Evolutionary conservation across 2,113 vertebrate species (phyloP).

Genomic region (Harpagus bidentatus): DNA sequence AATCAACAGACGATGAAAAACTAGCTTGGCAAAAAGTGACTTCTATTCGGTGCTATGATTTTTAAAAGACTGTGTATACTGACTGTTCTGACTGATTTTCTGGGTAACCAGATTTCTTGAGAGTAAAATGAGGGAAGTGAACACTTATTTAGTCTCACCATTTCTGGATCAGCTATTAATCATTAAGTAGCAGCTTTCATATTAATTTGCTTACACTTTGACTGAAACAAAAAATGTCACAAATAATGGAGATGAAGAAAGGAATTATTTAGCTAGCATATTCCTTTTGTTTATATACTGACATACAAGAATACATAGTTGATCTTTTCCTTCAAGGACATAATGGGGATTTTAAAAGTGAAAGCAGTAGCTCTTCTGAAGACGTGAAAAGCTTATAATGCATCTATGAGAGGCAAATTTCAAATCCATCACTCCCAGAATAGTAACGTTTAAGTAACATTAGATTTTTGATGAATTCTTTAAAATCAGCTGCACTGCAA

Average conservation of each 20-base stretch:
- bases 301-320: not conserved
- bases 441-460: constrained; percentile 3
- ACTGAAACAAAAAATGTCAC: constrained; percentile 15
- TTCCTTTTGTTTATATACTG: not conserved
- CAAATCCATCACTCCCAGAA: not conserved
- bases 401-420: not conserved
- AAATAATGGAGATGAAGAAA: not conserved
- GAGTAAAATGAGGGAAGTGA: constrained; percentile 1
- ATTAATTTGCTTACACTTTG: constrained; percentile 19
- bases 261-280: not conserved
- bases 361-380: not conserved
- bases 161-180: constrained; percentile 16
- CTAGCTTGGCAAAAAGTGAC: not conserved
- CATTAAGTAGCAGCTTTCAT: not conserved
- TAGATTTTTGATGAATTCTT: not conserved
- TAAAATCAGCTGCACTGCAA: not conserved
- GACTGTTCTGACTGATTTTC: not conserved
- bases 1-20: not conserved
- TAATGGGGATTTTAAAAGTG: not conserved
- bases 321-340: not conserved
- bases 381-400: not conserved
- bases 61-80: not conserved
- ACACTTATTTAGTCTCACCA: not conserved
- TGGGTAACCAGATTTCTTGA: constrained; percentile 16
- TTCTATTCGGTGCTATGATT: not conserved